Evolutionary conservation across 2,888 invertebrate species (phyloP), one percentile per base, ranked within the genome.

Genomic region (Apamea epomidion): DNA sequence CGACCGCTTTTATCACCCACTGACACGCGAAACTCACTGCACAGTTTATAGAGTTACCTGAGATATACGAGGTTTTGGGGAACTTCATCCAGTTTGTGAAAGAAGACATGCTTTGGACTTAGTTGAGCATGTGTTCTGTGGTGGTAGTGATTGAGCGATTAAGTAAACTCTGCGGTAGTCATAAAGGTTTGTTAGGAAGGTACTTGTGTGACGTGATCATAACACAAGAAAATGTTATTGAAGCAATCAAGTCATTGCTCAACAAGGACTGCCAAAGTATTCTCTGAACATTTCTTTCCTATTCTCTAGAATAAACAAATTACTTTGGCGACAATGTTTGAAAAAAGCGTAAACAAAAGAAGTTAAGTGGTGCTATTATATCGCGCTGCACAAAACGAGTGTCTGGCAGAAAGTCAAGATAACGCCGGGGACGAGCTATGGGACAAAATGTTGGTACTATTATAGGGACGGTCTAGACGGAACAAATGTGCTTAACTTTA

Each of bases 401-500:
- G 81, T 42, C 78, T 86, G 86, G 88, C 85, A 68, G 58, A 21
- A 48, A 74, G 88, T 85, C 88, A 81, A 81, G 76, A 65, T 74
- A 58, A 69, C 42, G 62, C 54, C 32, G 54, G 73, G 69, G 68
- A 75, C 76, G 65, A 84, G 58, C 69, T 76, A 80, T 70, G 72
- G 71, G 85, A 84, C 87, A 77, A 73, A 69, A 69, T 72, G 74
- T 86, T 73, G 32, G 84, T 75, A 32, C 84, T 32, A 32, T 25
- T 72, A 62, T 37, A 48, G 75, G 60, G 64, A 72, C 74, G 32
- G 80, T 74, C 85, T 80, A 87, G 87, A 80, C 85, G n/a, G 79
- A 74, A 78, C 64, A 29, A 84, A 87, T 67, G 87, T 60, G 74
- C 64, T 69, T 69, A n/a, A 69, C 74, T 87, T 48, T 62, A 64